A percentile compares a stretch with the other conserved stretches of the same genome.
These are phyloP conservation scores for Drosophila anomalata DNA, from an alignment of 2,888 invertebrate species.

Conservation along the genomic window DNA sequence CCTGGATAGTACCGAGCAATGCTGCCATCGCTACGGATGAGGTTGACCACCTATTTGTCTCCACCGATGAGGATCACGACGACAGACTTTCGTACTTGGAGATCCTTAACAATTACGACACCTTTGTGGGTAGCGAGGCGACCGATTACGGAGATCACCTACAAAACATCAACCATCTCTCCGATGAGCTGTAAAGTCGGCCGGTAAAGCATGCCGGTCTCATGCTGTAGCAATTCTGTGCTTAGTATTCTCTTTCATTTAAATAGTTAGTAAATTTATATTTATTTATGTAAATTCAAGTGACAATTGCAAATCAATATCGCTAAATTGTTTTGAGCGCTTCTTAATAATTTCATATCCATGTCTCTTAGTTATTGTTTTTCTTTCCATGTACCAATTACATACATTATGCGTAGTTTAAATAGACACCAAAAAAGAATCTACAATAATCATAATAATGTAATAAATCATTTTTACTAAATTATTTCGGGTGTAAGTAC, in stretches of 20 bases:
- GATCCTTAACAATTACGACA: conserved; percentile 92
- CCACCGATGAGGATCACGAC: conserved; percentile 94
- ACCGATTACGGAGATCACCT: conserved; percentile 94
- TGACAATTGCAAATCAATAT: conserved; percentile 40
- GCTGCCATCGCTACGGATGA: conserved; percentile 95
- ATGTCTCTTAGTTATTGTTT: conserved; percentile 20
- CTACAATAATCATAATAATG: conserved; percentile 37
- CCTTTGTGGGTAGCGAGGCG: conserved; percentile 96
- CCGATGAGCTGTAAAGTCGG: conserved; percentile 90
- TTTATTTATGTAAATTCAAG: conserved; percentile 50
- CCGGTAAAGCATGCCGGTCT: conserved; percentile 3
- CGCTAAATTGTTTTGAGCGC: conserved; percentile 32
- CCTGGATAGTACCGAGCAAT: conserved; percentile 96
- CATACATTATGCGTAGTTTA: conserved; percentile 52
- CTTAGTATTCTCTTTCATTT: conserved; percentile 59
- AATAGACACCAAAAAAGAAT: conserved; percentile 69
- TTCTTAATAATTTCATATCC: conserved; percentile 13
- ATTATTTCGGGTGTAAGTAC: conserved; percentile 30
- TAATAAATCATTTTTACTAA: conserved; percentile 61
- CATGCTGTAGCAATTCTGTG: conserved; percentile 47
- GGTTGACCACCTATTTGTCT: conserved; percentile 93
- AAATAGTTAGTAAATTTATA: conserved; percentile 59
- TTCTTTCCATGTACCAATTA: conserved; percentile 30
- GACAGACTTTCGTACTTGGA: conserved; percentile 91
- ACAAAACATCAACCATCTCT: conserved; percentile 91